These are phyloP conservation scores for Aselliscus stoliczkanus DNA, from an alignment of 2,797 vertebrate species.

Conservation along the genomic window DNA sequence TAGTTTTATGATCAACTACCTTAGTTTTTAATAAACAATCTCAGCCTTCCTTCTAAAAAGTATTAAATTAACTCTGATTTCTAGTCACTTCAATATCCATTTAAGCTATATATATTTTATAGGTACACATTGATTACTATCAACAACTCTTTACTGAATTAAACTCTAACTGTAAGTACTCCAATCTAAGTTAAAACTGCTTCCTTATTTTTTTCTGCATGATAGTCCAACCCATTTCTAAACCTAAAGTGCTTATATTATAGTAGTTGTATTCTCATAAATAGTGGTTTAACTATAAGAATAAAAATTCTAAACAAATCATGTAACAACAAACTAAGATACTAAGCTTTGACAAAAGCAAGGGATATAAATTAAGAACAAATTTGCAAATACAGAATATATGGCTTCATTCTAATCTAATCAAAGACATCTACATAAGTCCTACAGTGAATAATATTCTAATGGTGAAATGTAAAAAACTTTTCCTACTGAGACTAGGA, in stretches of 20 bases:
- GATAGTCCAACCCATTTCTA: neutral
- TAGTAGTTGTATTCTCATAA: neutral
- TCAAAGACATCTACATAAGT: neutral
- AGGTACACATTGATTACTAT: neutral
- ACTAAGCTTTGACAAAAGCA: neutral
- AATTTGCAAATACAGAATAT: neutral
- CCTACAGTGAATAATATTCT: neutral
- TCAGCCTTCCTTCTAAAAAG: neutral
- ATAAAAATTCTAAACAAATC: neutral
- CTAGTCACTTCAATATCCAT: neutral
- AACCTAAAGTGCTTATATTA: neutral
- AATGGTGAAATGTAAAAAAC: neutral
- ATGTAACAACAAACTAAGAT: neutral
- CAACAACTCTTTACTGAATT: slow-evolving; percentile 7
- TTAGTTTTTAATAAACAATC: neutral
- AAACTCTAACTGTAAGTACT: neutral
- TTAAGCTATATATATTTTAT: neutral
- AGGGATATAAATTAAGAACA: neutral
- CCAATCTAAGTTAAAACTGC: neutral
- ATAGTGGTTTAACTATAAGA: neutral
- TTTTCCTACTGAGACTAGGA: neutral
- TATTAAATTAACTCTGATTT: neutral
- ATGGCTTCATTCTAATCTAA: neutral
- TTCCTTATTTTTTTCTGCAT: neutral
- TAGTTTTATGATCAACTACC: neutral